phyloP scores from a whole-genome alignment of 2,888 invertebrate genomes.

The Campoplex nolae region DNA sequence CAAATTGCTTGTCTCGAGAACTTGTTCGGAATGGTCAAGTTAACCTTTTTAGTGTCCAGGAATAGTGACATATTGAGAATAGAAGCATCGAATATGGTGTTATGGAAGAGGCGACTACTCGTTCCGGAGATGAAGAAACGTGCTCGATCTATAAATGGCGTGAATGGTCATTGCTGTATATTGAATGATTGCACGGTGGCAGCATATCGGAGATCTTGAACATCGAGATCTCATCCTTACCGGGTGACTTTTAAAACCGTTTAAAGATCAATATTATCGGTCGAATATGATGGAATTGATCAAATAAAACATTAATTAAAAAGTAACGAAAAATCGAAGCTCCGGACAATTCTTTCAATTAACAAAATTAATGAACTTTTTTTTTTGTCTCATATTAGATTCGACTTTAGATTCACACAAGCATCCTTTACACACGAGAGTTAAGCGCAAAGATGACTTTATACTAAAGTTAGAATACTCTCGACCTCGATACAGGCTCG shows the following conservation, averaged over 20 bases:
- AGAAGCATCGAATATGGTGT: slow-evolving; percentile 6
- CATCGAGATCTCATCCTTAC: neutral
- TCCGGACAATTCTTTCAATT: neutral
- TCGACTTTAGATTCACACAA: neutral
- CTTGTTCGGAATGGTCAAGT: neutral
- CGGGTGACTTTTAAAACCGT: neutral
- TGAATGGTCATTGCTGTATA: slow-evolving; percentile 30
- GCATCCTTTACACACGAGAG: neutral
- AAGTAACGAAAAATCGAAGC: neutral
- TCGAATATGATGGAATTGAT: neutral
- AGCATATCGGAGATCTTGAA: slow-evolving; percentile 20
- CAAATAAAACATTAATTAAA: neutral
- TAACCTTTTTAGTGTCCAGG: slow-evolving; percentile 6
- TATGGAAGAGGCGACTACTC: slow-evolving; percentile 34
- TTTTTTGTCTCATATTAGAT: neutral
- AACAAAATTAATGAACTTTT: neutral
- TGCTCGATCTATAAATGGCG: slow-evolving; percentile 18
- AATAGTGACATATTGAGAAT: neutral
- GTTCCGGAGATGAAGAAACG: slow-evolving; percentile 47
- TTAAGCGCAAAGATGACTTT: neutral
- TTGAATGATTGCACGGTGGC: slow-evolving; percentile 54
- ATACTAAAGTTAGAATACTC: slow-evolving; percentile 11
- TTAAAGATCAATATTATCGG: neutral
- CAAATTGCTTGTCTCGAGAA: neutral
- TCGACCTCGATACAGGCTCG: neutral